Percentiles rank a stretch among this genome's conserved stretches.
phyloP scores from a whole-genome alignment of 2,113 vertebrate genomes.

The Pongo abelii region DNA sequence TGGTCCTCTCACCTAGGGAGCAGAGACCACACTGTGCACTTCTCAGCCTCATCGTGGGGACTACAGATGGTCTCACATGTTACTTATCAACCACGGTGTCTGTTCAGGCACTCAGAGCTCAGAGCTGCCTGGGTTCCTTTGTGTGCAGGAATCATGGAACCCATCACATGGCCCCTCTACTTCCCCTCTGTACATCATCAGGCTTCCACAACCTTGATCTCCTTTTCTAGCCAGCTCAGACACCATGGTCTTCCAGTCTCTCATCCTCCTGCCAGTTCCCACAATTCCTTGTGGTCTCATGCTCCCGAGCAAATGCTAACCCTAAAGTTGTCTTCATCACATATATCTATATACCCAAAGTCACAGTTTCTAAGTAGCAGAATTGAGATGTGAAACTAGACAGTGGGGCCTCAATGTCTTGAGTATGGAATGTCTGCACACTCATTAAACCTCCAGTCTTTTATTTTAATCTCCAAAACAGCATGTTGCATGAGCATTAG shows the following conservation, averaged over 20 bases:
- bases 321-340: neutral
- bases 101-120: neutral
- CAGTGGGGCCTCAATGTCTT: neutral
- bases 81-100: neutral
- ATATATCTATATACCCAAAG: neutral
- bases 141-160: neutral
- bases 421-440: neutral
- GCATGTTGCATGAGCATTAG: neutral
- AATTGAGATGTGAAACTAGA: neutral
- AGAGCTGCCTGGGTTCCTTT: neutral
- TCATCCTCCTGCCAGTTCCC: neutral
- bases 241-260: neutral
- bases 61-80: neutral
- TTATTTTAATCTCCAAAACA: neutral
- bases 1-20: neutral
- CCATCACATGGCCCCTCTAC: neutral
- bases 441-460: neutral
- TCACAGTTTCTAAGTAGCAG: neutral
- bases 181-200: neutral
- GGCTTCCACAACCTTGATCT: neutral
- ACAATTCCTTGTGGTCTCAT: neutral
- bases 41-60: neutral
- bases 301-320: neutral
- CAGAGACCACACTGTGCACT: neutral
- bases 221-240: neutral